Evolutionary conservation across 2,888 invertebrate genomes (phyloP).

Genomic region (Teinopalpus imperialis): DNA sequence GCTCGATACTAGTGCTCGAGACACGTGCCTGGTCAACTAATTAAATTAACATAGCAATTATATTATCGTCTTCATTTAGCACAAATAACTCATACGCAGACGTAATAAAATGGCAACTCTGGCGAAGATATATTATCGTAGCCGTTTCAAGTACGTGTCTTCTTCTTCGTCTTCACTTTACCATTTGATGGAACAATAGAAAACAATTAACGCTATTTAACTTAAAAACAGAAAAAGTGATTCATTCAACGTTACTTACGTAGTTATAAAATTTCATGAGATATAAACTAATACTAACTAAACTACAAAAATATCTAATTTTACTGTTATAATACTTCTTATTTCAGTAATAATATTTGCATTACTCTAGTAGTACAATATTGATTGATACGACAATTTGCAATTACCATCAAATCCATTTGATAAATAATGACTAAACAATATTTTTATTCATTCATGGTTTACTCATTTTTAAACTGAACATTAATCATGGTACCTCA

Average conservation of each 20-base stretch:
- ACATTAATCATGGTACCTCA: no score
- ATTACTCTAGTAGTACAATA: no score
- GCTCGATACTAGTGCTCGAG: constrained; percentile 1
- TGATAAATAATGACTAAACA: no score
- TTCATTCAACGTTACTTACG: not conserved
- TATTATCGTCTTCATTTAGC: constrained; percentile 3
- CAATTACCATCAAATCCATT: no score
- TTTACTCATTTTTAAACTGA: no score
- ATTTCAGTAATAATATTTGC: no score
- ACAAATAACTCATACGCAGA: constrained; percentile 27
- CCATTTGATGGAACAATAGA: constrained; percentile 2
- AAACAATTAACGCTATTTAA: not conserved
- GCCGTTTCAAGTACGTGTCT: constrained; percentile 23
- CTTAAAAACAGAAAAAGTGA: not conserved
- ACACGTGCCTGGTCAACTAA: not conserved
- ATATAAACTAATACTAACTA: no score
- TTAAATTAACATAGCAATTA: constrained; percentile 18
- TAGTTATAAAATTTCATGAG: no score
- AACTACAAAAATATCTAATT: no score
- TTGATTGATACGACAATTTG: no score
- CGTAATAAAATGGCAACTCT: constrained; percentile 44
- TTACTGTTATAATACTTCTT: no score
- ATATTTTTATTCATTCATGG: no score
- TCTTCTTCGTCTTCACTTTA: not conserved
- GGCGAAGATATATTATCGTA: constrained; percentile 40